Evolutionary conservation across 2,113 vertebrate species (phyloP), one percentile per base, ranked within the genome.

Genomic region (Solea solea): DNA sequence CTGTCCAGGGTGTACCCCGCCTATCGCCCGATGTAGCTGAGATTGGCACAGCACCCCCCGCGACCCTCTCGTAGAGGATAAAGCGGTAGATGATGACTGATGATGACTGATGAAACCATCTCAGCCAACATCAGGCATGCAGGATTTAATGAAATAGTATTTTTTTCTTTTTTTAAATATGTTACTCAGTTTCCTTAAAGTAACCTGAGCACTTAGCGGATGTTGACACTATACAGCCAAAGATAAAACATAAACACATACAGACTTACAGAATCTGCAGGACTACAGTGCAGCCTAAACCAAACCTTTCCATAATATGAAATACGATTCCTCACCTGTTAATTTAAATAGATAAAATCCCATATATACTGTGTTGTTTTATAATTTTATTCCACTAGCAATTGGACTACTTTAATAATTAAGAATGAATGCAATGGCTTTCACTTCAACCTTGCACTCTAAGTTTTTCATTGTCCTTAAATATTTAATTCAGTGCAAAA

Each of bases 401-500:
- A 34, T 41, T 56, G 0, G 10, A 44, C 11, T 3, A 40, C 1
- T n/a, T 11, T 42, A 48, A 16, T 10, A 59, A 40, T 5, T 16
- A 10, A 42, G 41, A 39, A 48, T n/a, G 15, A 39, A 9, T 58
- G 4, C 11, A 0, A 8, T 15, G 3, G n/a, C 9, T 50, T 39
- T 55, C 14, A 21, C 14, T 42, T 71, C 15, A 54, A 14, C 13
- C 5, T 27, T 11, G 7, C 9, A 56, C 21, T 50, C 9, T 44
- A 50, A 71, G 9, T 40, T 56, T 52, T 6, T 42, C 9, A 68
- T 39, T 67, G 58, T 74, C 52, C 15, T 65, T 48, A 71, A 72
- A 74, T 51, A 54, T 58, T 55, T 41, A 62, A 9, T 50, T 34
- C 14, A n/a, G 28, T 1, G 2, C 11, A 66, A 41, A 74, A 46